Evolutionary conservation across 1,140 invertebrate species (phyloP), one percentile per base, ranked within the genome.

Genomic region (Plectus sambesii): DNA sequence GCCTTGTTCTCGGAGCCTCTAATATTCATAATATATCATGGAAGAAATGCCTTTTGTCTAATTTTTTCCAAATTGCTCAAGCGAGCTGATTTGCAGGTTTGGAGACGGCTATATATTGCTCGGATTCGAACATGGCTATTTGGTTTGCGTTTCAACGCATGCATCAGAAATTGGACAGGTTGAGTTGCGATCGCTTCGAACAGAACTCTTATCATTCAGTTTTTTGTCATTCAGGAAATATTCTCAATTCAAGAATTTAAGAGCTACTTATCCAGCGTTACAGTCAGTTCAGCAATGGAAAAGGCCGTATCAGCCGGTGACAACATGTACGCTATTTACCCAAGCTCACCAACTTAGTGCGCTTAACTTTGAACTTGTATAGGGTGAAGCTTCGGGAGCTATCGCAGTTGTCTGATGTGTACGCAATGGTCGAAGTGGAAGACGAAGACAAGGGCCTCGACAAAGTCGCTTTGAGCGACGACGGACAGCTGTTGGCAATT

Each of bases 231-330:
- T n/a, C n/a, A n/a, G n/a, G 77, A 78, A 62, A 49, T 78, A 40
- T 74, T 70, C 54, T 72, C 75, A 59, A 69, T 75, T 1, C 60
- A 73, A 33, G 75, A 75, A 50, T 76, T 76, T 60, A 75, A 75
- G 43, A 71, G 75, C 37, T 68, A 62, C 55, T 61, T 80, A 2
- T 70, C 66, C 4, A 69, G 69, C 51, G 72, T 80, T 49, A 70
- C 70, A n/a, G 69, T 78, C 17, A 90, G 79, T 58, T 74, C 77
- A 17, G 61, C 71, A 1, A 73, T 84, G 5, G 81, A 81, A 23
- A 87, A 87, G 71, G 81, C 88, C 0, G 87, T 85, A 0, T 86
- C 87, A 2, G 89, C 85, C 74, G 89, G 89, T 0, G 90, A 96
- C 71, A 89, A 88, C 71, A 81, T 78, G 85, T 88, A 68, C 76